phyloP scores from a whole-genome alignment of 2,888 invertebrate genomes.

The Habroteleia sp. region DNA sequence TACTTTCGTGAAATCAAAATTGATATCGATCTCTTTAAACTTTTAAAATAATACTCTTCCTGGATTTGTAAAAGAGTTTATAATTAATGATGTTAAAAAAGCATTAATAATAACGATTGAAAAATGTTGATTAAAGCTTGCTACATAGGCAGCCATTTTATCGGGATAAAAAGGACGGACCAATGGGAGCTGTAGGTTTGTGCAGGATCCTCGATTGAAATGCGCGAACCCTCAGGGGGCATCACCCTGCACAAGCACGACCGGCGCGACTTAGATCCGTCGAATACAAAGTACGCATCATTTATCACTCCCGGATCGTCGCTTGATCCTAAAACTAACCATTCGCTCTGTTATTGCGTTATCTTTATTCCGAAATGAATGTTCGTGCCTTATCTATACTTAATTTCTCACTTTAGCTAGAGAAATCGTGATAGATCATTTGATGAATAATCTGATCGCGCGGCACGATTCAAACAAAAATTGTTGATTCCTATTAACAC shows the following conservation, averaged over 20 bases:
- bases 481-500: too few relatives aligned
- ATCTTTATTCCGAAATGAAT: slow-evolving; percentile 65
- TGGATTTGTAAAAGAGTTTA: slow-evolving; percentile 26
- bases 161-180: slow-evolving; percentile 49
- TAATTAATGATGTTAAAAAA: slow-evolving; percentile 34
- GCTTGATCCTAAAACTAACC: slow-evolving; percentile 64
- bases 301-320: slow-evolving; percentile 70
- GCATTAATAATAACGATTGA: slow-evolving; percentile 29
- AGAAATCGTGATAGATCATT: slow-evolving; percentile 47
- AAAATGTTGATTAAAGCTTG: slow-evolving; percentile 40
- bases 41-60: not conserved
- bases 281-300: slow-evolving; percentile 62
- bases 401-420: slow-evolving; percentile 44
- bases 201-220: slow-evolving; percentile 37
- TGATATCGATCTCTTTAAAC: not conserved
- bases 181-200: slow-evolving; percentile 26
- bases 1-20: slow-evolving; percentile 4
- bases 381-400: slow-evolving; percentile 69
- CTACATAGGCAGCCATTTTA: slow-evolving; percentile 59
- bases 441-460: slow-evolving; percentile 30
- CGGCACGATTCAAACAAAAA: too few relatives aligned
- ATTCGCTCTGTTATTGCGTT: slow-evolving; percentile 65
- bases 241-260: slow-evolving; percentile 2
- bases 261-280: slow-evolving; percentile 40
- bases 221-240: slow-evolving; percentile 38